Evolutionary conservation across 1,140 invertebrate genomes (phyloP).

Genomic region (Diorhabda elongata): DNA sequence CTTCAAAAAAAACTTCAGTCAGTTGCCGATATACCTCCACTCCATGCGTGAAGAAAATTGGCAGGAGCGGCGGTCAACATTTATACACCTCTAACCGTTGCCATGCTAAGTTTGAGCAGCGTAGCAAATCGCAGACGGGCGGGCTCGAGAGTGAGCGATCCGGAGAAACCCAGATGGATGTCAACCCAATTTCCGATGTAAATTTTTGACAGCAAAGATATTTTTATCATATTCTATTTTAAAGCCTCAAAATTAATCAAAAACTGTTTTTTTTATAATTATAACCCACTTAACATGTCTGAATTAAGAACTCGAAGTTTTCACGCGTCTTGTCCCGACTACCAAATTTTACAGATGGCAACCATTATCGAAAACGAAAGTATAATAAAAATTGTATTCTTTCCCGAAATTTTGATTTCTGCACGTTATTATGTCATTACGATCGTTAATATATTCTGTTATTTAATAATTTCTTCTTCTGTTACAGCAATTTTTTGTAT

Average conservation of each 20-base stretch:
- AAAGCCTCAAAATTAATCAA: background rate
- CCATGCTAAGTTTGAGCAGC: too few relatives aligned
- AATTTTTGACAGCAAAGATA: too few relatives aligned
- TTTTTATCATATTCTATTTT: too few relatives aligned
- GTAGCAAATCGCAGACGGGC: too few relatives aligned
- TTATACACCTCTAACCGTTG: too few relatives aligned
- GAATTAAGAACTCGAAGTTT: background rate
- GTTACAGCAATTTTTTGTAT: slow-evolving; percentile 11
- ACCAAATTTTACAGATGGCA: background rate
- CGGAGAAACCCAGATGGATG: too few relatives aligned
- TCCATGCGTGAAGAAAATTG: too few relatives aligned
- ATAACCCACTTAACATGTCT: background rate
- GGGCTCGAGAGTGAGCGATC: too few relatives aligned
- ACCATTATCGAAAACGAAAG: background rate
- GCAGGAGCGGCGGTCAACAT: too few relatives aligned
- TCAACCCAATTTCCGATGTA: too few relatives aligned
- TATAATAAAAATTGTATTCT: background rate
- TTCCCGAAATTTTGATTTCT: background rate
- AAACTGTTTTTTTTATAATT: background rate
- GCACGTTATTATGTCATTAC: background rate
- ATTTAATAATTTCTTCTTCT: background rate
- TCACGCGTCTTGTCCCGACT: background rate
- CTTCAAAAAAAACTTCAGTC: too few relatives aligned
- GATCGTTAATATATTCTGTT: background rate
- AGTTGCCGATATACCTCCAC: too few relatives aligned